These are phyloP conservation scores for Coregonus sp. DNA, from an alignment of 2,797 vertebrate species.

Conservation along the genomic window DNA sequence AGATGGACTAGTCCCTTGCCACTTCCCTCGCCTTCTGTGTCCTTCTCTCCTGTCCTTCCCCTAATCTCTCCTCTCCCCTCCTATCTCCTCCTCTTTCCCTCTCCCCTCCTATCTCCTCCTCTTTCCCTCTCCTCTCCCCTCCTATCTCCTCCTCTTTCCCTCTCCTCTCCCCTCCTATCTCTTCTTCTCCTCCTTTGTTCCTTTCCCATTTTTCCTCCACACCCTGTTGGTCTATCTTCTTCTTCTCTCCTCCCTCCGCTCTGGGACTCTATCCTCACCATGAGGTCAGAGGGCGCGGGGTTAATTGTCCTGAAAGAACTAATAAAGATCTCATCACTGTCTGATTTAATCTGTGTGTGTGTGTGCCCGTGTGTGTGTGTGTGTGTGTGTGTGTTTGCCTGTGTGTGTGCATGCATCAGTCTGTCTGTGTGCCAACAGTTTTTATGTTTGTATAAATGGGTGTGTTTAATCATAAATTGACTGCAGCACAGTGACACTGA, in stretches of 20 bases:
- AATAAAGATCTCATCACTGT: not conserved
- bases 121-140: not conserved
- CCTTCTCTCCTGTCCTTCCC: slow-evolving; percentile 21
- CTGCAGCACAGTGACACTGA: not conserved
- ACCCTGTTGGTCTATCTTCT: not conserved
- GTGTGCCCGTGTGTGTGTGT: not conserved
- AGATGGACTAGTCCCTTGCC: not conserved
- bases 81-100: slow-evolving; percentile 6
- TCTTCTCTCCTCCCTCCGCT: not conserved
- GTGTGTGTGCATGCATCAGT: not conserved
- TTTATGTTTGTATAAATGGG: not conserved
- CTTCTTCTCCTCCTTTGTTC: slow-evolving; percentile 25
- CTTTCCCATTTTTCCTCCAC: not conserved
- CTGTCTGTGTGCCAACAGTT: too few relatives aligned
- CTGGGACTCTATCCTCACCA: slow-evolving; percentile 1
- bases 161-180: not conserved
- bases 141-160: not conserved
- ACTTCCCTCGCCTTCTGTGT: slow-evolving; percentile 13
- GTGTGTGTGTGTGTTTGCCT: not conserved
- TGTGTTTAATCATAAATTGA: not conserved
- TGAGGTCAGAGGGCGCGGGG: not conserved
- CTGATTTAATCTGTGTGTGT: not conserved
- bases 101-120: not conserved
- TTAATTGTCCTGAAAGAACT: slow-evolving; percentile 3
- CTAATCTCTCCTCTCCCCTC: slow-evolving; percentile 18